These are phyloP conservation scores for Syritta pipiens DNA, from an alignment of 2,888 invertebrate genomes.

Conservation along the genomic window DNA sequence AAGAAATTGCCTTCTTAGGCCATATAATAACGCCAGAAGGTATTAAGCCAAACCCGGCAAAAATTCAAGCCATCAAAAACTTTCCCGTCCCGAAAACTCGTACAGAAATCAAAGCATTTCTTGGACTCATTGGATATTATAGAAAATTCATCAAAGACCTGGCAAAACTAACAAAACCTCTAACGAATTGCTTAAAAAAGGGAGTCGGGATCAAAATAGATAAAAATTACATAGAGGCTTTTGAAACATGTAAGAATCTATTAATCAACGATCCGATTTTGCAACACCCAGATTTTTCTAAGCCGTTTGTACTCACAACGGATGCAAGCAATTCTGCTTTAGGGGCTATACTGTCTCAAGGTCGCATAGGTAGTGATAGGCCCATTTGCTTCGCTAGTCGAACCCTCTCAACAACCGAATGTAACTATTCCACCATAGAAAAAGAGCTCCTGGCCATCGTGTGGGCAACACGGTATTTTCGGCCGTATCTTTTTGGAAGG, in stretches of 20 bases:
- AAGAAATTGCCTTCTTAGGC: constrained; percentile 9
- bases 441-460: constrained; percentile 74
- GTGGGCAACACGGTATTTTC: constrained; percentile 74
- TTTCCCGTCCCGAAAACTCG: not conserved
- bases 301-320: constrained; percentile 68
- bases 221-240: not conserved
- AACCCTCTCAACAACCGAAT: not conserved
- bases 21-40: constrained; percentile 7
- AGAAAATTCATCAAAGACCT: constrained; percentile 4
- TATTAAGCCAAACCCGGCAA: not conserved
- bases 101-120: not conserved
- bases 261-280: constrained; percentile 14
- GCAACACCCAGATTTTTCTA: constrained; percentile 16
- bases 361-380: constrained; percentile 45
- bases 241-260: constrained; percentile 5
- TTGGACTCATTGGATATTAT: not conserved
- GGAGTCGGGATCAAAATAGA: not conserved
- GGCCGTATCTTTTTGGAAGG: constrained; percentile 74
- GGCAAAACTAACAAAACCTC: constrained; percentile 1
- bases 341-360: constrained; percentile 67
- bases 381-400: constrained; percentile 33
- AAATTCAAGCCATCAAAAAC: not conserved
- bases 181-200: not conserved
- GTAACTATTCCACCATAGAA: constrained; percentile 70
- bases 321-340: constrained; percentile 72